Conservation (phyloP, 2,113 vertebrate species). For the Synchiropus splendidus region DNA sequence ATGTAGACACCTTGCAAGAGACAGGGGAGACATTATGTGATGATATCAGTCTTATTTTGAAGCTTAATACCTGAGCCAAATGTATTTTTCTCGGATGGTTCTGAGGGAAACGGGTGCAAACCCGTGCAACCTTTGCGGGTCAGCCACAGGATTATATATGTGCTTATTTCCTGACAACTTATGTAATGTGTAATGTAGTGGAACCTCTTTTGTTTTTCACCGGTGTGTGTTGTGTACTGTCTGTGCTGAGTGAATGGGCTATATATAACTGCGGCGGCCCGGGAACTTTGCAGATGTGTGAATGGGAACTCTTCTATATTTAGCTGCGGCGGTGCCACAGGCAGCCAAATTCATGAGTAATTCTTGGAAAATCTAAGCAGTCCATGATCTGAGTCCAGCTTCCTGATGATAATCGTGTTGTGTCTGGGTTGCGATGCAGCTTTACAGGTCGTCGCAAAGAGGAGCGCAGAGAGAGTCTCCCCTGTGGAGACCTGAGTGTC, state of each 20-base stretch:
- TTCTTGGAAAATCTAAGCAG: no score
- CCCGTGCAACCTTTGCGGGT: no score
- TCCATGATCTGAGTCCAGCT: no score
- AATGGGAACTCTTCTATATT: slow-evolving; percentile 26
- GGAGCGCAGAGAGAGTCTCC: slow-evolving; percentile 61
- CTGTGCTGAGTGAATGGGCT: slow-evolving; percentile 35
- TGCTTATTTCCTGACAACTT: slow-evolving; percentile 31
- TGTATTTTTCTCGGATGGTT: no score
- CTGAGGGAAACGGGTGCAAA: neutral
- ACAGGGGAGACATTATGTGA: no score
- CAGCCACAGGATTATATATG: slow-evolving; percentile 3
- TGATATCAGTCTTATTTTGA: no score
- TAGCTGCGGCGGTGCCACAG: neutral
- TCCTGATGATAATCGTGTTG: neutral
- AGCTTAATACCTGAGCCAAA: no score
- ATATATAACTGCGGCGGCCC: slow-evolving; percentile 32
- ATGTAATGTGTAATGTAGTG: slow-evolving; percentile 25
- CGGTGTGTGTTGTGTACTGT: slow-evolving; percentile 25
- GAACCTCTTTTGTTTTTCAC: slow-evolving; percentile 44
- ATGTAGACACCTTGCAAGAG: no score
- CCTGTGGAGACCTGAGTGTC: slow-evolving; percentile 44
- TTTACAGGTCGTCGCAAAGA: slow-evolving; percentile 63
- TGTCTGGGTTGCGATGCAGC: slow-evolving; percentile 34
- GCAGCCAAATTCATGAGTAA: no score
- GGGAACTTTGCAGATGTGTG: slow-evolving; percentile 15